phyloP scores from a whole-genome alignment of 2,888 invertebrate genomes.

The Halictus ligatus region DNA sequence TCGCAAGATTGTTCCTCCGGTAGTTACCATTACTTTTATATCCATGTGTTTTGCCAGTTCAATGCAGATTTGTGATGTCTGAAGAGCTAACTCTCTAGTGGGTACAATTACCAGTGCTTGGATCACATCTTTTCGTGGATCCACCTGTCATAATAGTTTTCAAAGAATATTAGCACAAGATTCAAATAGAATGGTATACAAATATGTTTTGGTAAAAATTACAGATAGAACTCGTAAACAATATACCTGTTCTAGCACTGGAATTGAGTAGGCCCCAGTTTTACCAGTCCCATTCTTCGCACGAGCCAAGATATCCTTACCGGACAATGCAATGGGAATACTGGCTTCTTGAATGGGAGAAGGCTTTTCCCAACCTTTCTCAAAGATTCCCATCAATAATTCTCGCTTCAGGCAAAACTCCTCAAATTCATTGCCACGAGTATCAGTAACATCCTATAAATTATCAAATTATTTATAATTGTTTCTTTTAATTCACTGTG shows the following conservation, averaged over 20 bases:
- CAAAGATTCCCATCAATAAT: slow-evolving; percentile 99
- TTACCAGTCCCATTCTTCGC: slow-evolving; percentile 99
- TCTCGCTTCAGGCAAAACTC: slow-evolving; percentile 99
- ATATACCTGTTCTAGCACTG: slow-evolving; percentile 94
- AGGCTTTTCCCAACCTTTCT: slow-evolving; percentile 99
- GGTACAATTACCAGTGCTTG: slow-evolving; percentile 99
- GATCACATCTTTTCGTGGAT: slow-evolving; percentile 95
- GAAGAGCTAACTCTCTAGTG: slow-evolving; percentile 98
- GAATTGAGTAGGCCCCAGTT: slow-evolving; percentile 99
- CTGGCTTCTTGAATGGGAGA: slow-evolving; percentile 99
- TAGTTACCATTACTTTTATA: slow-evolving; percentile 99
- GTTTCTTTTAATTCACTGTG: background rate
- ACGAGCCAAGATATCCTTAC: slow-evolving; percentile 98
- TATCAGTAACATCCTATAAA: slow-evolving; percentile 98
- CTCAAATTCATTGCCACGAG: slow-evolving; percentile 99
- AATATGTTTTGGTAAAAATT: slow-evolving; percentile 25
- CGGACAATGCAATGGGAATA: slow-evolving; percentile 98
- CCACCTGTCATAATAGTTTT: slow-evolving; percentile 85
- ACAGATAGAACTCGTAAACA: slow-evolving; percentile 7
- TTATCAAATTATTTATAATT: slow-evolving; percentile 5
- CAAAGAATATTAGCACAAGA: background rate
- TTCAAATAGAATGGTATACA: background rate
- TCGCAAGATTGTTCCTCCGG: slow-evolving; percentile 98
- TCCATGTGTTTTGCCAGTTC: slow-evolving; percentile 99
- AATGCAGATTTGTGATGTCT: slow-evolving; percentile 99